These are phyloP conservation scores for Salminus brasiliensis DNA, from an alignment of 2,113 vertebrate genomes.

Conservation along the genomic window DNA sequence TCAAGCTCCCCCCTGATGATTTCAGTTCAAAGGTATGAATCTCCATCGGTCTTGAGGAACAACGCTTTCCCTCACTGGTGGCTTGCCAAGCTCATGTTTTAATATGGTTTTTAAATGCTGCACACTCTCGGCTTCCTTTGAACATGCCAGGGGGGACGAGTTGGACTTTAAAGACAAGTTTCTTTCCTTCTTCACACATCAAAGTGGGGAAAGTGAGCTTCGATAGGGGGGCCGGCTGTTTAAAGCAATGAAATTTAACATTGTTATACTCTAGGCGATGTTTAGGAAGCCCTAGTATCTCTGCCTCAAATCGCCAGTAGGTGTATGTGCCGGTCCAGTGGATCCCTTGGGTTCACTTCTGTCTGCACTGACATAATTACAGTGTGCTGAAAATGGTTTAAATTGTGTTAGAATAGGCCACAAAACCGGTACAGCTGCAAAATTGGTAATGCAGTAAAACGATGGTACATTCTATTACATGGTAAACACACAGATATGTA, in stretches of 20 bases:
- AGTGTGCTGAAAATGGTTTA: background rate
- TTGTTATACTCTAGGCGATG: constrained; percentile 2
- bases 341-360: background rate
- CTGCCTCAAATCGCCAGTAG: background rate
- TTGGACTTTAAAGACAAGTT: constrained; percentile 13
- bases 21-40: constrained; percentile 25
- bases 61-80: background rate
- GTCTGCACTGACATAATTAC: background rate
- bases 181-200: constrained; percentile 21
- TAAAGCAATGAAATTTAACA: constrained; percentile 14
- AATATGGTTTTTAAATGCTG: constrained; percentile 22
- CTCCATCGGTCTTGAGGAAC: background rate
- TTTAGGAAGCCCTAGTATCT: background rate
- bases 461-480: background rate
- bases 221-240: background rate
- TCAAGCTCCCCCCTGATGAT: constrained; percentile 4
- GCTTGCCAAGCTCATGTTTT: constrained; percentile 16
- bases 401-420: background rate
- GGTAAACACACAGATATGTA: too few relatives aligned
- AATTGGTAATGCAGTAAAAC: background rate
- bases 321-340: background rate
- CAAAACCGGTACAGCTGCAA: background rate
- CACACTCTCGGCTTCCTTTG: constrained; percentile 6
- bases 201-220: constrained; percentile 4
- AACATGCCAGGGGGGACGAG: background rate